phyloP scores from a whole-genome alignment of 2,113 vertebrate species.

The Onychostoma macrolepis region DNA sequence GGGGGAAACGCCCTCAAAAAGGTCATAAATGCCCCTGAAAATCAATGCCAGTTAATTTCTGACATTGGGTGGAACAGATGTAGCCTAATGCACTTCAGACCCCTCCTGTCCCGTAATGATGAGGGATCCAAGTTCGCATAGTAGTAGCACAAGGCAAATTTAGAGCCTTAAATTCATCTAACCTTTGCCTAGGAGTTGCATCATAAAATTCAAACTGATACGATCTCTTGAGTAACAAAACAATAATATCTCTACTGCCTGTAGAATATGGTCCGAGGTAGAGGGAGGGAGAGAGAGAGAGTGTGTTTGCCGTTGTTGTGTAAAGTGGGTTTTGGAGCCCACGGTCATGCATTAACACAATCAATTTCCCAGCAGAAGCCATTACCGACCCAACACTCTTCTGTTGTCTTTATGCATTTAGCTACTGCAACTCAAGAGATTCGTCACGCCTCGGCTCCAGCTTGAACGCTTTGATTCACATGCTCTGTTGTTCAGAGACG shows the following conservation, averaged over 20 bases:
- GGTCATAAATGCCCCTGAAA: background rate
- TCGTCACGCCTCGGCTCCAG: slow-evolving; percentile 7
- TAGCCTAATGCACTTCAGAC: background rate
- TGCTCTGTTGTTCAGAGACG: background rate
- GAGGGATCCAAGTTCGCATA: background rate
- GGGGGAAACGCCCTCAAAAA: background rate
- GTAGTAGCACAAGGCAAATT: background rate
- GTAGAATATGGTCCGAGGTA: background rate
- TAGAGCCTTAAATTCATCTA: background rate
- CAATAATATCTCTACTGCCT: background rate
- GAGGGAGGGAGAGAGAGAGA: background rate
- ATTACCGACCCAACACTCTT: slow-evolving; percentile 30
- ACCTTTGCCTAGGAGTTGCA: slow-evolving; percentile 13
- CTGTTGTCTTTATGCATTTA: slow-evolving; percentile 42
- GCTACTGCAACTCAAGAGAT: slow-evolving; percentile 31
- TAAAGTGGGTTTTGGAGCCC: slow-evolving; percentile 27
- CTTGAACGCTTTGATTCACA: background rate
- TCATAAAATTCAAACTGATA: background rate
- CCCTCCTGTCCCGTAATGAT: background rate
- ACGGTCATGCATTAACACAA: slow-evolving; percentile 43
- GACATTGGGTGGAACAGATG: background rate
- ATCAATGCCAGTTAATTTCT: background rate
- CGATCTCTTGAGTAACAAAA: background rate
- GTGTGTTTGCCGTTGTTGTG: slow-evolving; percentile 35
- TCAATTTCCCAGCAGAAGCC: slow-evolving; percentile 45